Conservation (phyloP, 2,797 vertebrate genomes). For the Thaleichthys pacificus region DNA sequence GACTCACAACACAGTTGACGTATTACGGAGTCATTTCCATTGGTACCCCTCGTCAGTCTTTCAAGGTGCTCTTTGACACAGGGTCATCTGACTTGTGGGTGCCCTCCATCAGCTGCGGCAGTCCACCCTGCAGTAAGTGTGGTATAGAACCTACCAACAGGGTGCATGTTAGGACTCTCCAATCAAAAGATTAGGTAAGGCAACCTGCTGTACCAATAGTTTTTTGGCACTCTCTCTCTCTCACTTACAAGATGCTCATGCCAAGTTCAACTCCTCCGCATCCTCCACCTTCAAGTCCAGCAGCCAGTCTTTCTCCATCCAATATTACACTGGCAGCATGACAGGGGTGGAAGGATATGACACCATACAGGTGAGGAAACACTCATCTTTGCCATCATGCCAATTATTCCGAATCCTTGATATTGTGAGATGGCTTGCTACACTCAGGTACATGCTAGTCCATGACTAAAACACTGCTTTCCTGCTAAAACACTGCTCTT, state of each 20-base stretch:
- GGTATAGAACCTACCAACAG: neutral
- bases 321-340: constrained; percentile 67
- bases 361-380: constrained; percentile 61
- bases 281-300: constrained; percentile 60
- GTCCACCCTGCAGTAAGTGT: constrained; percentile 35
- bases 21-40: constrained; percentile 49
- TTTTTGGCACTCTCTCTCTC: neutral
- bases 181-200: neutral
- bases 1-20: constrained; percentile 22
- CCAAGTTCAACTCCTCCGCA: constrained; percentile 48
- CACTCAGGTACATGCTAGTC: no score
- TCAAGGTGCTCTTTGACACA: constrained; percentile 54
- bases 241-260: constrained; percentile 55
- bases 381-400: no score
- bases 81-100: constrained; percentile 52
- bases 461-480: no score
- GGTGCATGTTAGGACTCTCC: neutral
- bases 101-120: constrained; percentile 38
- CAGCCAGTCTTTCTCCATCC: constrained; percentile 40
- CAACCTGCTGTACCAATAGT: neutral
- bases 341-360: constrained; percentile 65
- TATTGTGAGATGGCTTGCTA: no score
- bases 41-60: constrained; percentile 46
- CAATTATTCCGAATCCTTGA: no score
- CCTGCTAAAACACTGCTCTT: no score